Base-by-base conservation (phyloP, 2,113 vertebrate species). In the Protomyctophum bolini region DNA sequence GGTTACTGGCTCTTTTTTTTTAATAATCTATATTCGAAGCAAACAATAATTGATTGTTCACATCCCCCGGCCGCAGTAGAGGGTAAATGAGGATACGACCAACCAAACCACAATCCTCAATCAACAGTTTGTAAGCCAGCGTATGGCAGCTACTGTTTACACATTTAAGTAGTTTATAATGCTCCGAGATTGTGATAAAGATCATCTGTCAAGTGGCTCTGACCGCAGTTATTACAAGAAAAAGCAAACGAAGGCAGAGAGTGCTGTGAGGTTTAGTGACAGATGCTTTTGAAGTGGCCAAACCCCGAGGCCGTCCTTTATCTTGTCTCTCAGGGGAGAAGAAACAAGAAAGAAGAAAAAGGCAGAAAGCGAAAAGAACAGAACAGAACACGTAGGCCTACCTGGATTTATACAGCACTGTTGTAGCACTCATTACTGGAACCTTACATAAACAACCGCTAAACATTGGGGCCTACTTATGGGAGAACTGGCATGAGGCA, bases 401-500 rank as follows among this genome's bases (percentile, higher is more conserved):
- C 52, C 58, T 73, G 41, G 41, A 86, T 58, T 66, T 11, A 21
- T 21, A 51, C 29, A 12, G 41, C 7, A n/a, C 47, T 56, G 52
- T 59, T 74, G 21, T 72, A 49, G 6, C 48, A 76, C 11, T 6
- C 71, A 61, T 73, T 66, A 66, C 15, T 73, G 61, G 11, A 67
- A 21, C 55, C 48, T 72, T 80, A 72, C 33, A 41, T 59, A 75
- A 77, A 80, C 75, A 82, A 29, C 49, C 58, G 11, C 63, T 65
- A 64, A 77, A 41, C 61, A 69, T 6, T 29, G 45, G 62, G 74
- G 58, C 46, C 45, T 47, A 52, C 65, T 84, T 54, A 64, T 79
- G 75, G 76, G 84, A 81, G 69, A 86, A 72, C 67, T 67, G 72
- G 55, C 59, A 77, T 82, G 81, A 87, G 78, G 84, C 57, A 76